Conservation (phyloP, 2,888 invertebrate genomes). For the Agrochola litura region DNA sequence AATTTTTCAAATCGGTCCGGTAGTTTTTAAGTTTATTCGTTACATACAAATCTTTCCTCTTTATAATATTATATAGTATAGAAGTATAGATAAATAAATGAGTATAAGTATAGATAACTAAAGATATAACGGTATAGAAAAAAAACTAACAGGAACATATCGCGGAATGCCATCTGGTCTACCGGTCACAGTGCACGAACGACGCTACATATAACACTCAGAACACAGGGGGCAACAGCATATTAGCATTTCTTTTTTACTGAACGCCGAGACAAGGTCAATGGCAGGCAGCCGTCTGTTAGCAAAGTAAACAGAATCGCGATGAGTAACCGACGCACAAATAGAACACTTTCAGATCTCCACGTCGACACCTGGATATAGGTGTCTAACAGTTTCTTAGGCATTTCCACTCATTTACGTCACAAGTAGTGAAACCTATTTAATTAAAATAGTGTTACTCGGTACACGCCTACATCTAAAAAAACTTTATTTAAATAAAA, state of each 20-base stretch:
- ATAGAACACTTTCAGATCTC: slow-evolving; percentile 86
- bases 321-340: slow-evolving; percentile 84
- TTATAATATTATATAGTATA: too few species aligned
- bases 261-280: slow-evolving; percentile 85
- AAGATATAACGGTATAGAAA: not conserved
- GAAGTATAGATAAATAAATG: too few species aligned
- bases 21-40: too few species aligned
- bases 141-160: slow-evolving; percentile 8
- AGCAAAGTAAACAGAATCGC: slow-evolving; percentile 83
- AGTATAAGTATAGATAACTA: not conserved
- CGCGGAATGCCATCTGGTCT: slow-evolving; percentile 39
- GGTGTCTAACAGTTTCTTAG: slow-evolving; percentile 68
- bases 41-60: too few species aligned
- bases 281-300: slow-evolving; percentile 86
- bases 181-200: slow-evolving; percentile 12
- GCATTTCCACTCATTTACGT: slow-evolving; percentile 65
- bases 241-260: slow-evolving; percentile 77
- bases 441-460: slow-evolving; percentile 33
- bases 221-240: slow-evolving; percentile 70
- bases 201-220: slow-evolving; percentile 20
- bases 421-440: slow-evolving; percentile 47
- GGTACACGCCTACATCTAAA: slow-evolving; percentile 31
- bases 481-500: slow-evolving; percentile 46
- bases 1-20: too few species aligned
- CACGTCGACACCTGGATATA: slow-evolving; percentile 79